Evolutionary conservation across 1,140 invertebrate species (phyloP).

Genomic region (Nixonia krombeini): DNA sequence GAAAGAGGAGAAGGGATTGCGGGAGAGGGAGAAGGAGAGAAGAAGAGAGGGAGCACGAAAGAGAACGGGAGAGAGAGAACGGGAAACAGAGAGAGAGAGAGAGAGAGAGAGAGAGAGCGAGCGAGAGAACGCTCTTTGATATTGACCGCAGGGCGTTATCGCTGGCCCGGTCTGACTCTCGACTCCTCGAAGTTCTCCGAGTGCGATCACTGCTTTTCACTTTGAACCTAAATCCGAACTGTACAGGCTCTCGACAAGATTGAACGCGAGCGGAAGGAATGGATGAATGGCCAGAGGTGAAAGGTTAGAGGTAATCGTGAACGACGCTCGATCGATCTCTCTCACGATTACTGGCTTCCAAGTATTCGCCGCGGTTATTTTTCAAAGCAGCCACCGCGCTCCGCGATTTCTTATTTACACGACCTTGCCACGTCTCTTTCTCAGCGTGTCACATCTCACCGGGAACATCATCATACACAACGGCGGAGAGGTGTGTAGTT

Average conservation of each 20-base stretch:
- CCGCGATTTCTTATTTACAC: not conserved
- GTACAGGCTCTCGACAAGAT: conserved; percentile 30
- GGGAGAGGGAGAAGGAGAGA: conserved; percentile 10
- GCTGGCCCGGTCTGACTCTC: conserved; percentile 32
- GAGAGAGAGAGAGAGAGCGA: conserved; percentile 3
- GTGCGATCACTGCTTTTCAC: conserved; percentile 43
- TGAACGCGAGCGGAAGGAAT: conserved; percentile 32
- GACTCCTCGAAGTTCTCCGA: conserved; percentile 7
- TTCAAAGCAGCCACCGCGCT: not conserved
- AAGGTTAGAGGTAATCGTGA: conserved; percentile 46
- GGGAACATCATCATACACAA: not conserved
- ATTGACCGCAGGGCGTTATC: conserved; percentile 49
- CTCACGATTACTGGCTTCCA: conserved; percentile 31
- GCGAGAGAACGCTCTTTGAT: conserved; percentile 31
- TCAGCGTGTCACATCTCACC: not conserved
- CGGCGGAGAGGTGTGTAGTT: no score
- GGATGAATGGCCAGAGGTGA: conserved; percentile 38
- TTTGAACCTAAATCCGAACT: conserved; percentile 44
- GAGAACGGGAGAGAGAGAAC: conserved; percentile 20
- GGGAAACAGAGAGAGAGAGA: not conserved
- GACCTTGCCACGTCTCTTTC: not conserved
- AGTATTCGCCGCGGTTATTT: not conserved
- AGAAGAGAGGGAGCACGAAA: conserved; percentile 1
- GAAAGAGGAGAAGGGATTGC: not conserved
- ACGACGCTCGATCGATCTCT: conserved; percentile 50